These are phyloP conservation scores for Lepidochrysops patricia DNA, from an alignment of 2,888 invertebrate genomes.

Conservation along the genomic window DNA sequence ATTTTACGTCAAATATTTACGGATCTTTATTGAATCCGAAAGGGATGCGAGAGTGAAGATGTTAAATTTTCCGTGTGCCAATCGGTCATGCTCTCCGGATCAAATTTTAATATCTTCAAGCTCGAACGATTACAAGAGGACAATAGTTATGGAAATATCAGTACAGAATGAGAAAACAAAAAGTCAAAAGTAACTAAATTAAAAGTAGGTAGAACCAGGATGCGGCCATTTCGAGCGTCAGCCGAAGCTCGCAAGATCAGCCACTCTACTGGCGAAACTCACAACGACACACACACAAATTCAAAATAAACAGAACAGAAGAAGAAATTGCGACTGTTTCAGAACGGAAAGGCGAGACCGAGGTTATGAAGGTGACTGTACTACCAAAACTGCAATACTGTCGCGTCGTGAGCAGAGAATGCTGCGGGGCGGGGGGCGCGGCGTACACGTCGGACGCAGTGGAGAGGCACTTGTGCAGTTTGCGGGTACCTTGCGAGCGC, in stretches of 20 bases:
- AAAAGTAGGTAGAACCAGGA: slow-evolving; percentile 24
- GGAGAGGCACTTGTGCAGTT: slow-evolving; percentile 93
- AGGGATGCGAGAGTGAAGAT: slow-evolving; percentile 4
- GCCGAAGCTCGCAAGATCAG: slow-evolving; percentile 4
- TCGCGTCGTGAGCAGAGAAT: slow-evolving; percentile 86
- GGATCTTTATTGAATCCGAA: neutral
- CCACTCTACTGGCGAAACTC: slow-evolving; percentile 21
- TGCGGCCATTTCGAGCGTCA: slow-evolving; percentile 20
- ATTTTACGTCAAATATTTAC: neutral
- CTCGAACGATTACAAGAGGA: slow-evolving; percentile 18
- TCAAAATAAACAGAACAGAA: slow-evolving; percentile 27
- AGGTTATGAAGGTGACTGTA: slow-evolving; percentile 80
- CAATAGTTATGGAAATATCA: slow-evolving; percentile 37
- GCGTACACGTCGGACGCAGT: slow-evolving; percentile 87
- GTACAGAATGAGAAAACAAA: slow-evolving; percentile 32
- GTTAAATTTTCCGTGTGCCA: neutral
- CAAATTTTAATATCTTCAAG: slow-evolving; percentile 12
- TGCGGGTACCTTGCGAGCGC: slow-evolving; percentile 95
- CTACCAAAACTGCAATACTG: slow-evolving; percentile 97
- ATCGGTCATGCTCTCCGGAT: neutral
- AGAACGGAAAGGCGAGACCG: slow-evolving; percentile 56
- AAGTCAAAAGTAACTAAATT: slow-evolving; percentile 29
- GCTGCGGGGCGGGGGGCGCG: slow-evolving; percentile 76
- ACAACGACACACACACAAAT: slow-evolving; percentile 24
- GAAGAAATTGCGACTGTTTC: slow-evolving; percentile 69